Evolutionary conservation across 2,888 invertebrate species (phyloP), one percentile per base, ranked within the genome.

Genomic region (Epinotia nisella): DNA sequence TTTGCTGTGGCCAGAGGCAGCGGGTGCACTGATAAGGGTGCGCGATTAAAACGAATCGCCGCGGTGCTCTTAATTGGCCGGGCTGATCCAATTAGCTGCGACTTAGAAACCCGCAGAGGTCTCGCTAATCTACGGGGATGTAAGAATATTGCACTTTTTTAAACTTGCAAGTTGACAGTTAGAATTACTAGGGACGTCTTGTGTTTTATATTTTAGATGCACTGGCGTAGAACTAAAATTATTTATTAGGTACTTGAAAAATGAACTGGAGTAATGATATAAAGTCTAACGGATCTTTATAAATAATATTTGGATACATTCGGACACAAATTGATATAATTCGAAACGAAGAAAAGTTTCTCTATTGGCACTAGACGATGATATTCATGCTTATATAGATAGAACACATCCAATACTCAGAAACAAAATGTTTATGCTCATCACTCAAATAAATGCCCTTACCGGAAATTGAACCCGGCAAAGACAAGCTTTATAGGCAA

Each of bases 11-110:
- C 74, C 74, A 76, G 74, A 70, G 68, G 69, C 74, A 76, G 77
- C 80, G 76, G 80, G 77, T 84, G 89, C 89, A 89, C 85, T 86
- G 89, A 87, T 90, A 90, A 89, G 89, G 87, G 90, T 83, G 88
- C 90, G 83, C 91, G 91, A 91, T 92, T 92, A 92, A 92, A 93
- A 91, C 90, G 91, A 93, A 93, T 92, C 92, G 90, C 91, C 86
- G 85, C 90, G 85, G 83, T 84, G 87, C 86, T 86, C 90, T n/a
- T 93, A 93, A 93, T 93, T 93, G 93, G 91, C 86, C 83, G 85
- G 87, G 90, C 89, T 91, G 91, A 90, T 91, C 93, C 93, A 93
- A 93, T 93, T 93, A 92, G 91, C 87, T 85, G 85, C 85, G 92
- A 92, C 93, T 93, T 93, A 90, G 93, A 92, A 93, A 87, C 92